These are phyloP conservation scores for Malurus leucopterus DNA, from an alignment of 2,797 vertebrate species.

Conservation along the genomic window DNA sequence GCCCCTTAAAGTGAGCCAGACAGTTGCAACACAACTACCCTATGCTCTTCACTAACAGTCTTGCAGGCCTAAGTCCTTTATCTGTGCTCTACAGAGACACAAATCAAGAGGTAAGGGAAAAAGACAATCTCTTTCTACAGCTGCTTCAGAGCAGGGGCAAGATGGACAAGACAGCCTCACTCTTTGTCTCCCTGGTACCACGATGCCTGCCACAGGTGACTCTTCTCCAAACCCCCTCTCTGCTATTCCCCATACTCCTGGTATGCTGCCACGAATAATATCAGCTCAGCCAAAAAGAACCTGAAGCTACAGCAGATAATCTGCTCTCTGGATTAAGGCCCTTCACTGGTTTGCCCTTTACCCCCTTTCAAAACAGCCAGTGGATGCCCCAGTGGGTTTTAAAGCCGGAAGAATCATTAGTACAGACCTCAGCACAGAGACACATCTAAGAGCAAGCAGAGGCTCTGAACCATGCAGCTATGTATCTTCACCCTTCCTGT, in stretches of 20 bases:
- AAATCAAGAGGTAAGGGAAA: neutral
- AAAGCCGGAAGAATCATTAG: neutral
- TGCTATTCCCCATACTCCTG: neutral
- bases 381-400: neutral
- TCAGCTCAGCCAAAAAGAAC: neutral
- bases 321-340: neutral
- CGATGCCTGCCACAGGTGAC: neutral
- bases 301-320: neutral
- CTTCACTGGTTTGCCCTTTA: neutral
- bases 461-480: neutral
- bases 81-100: neutral
- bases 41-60: neutral
- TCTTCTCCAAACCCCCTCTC: neutral
- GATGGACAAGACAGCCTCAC: neutral
- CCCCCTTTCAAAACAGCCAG: neutral
- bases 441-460: neutral
- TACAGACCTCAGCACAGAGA: neutral
- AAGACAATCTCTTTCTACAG: neutral
- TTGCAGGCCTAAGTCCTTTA: neutral
- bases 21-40: slow-evolving; percentile 25
- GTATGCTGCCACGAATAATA: neutral
- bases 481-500: neutral
- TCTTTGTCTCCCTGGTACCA: neutral
- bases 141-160: neutral
- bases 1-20: neutral